Evolutionary conservation across 2,797 vertebrate genomes (phyloP).

Genomic region (Enteromius trimaculatus): DNA sequence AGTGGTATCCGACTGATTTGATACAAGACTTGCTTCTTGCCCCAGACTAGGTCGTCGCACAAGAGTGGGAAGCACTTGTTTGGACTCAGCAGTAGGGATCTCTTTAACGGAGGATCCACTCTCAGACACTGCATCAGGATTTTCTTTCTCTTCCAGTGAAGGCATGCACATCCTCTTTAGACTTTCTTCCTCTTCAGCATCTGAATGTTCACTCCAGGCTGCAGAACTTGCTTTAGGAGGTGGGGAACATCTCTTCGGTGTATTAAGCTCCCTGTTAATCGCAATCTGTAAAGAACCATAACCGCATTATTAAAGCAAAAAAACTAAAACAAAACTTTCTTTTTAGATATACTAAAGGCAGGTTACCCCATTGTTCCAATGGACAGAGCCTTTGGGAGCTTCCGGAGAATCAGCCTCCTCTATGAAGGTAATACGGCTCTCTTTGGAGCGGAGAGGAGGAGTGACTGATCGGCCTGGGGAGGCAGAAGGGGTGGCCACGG

Average conservation of each 20-base stretch:
- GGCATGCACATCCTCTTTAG: slow-evolving; percentile 55
- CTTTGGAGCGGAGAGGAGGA: slow-evolving; percentile 86
- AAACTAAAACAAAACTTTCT: not conserved
- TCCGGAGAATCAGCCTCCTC: slow-evolving; percentile 74
- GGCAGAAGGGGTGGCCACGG: slow-evolving; percentile 87
- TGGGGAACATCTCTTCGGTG: slow-evolving; percentile 68
- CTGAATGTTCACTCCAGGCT: slow-evolving; percentile 67
- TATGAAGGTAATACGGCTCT: slow-evolving; percentile 89
- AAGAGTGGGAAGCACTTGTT: slow-evolving; percentile 25
- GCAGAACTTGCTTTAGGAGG: slow-evolving; percentile 68
- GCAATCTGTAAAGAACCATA: slow-evolving; percentile 69
- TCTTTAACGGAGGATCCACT: slow-evolving; percentile 67
- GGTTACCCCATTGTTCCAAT: slow-evolving; percentile 82
- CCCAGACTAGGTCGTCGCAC: slow-evolving; percentile 65
- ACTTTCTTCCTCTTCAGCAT: slow-evolving; percentile 61
- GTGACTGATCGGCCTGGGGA: slow-evolving; percentile 89
- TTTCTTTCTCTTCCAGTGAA: slow-evolving; percentile 41
- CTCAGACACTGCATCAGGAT: slow-evolving; percentile 55
- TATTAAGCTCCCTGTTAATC: slow-evolving; percentile 73
- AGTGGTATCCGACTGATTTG: slow-evolving; percentile 79
- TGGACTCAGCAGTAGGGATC: slow-evolving; percentile 34
- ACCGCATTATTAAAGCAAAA: not conserved
- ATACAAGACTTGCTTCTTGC: slow-evolving; percentile 76
- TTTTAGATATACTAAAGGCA: not conserved
- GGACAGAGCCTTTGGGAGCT: slow-evolving; percentile 68